Conservation (phyloP, 2,113 vertebrate genomes). For the Rhynchomys soricoides region DNA sequence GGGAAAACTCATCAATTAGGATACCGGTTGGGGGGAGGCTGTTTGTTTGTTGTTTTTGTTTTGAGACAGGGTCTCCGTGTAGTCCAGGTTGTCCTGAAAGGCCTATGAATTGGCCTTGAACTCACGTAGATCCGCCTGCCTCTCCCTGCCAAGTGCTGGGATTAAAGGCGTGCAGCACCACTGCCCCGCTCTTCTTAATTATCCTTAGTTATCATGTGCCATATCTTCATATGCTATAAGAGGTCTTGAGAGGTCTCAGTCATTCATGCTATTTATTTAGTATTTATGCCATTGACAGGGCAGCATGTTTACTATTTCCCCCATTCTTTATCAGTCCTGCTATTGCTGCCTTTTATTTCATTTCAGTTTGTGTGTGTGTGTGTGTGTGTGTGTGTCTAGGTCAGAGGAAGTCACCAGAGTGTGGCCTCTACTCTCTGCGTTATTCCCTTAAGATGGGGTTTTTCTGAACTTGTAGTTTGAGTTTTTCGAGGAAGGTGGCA, state of each 20-base stretch:
- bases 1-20: background rate
- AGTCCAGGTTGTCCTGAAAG: background rate
- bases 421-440: background rate
- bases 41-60: background rate
- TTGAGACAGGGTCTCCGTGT: background rate
- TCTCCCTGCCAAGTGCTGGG: background rate
- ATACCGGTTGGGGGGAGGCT: background rate
- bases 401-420: background rate
- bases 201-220: background rate
- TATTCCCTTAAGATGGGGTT: background rate
- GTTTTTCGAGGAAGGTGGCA: background rate
- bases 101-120: background rate
- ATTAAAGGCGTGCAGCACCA: background rate
- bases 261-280: slow-evolving; percentile 3
- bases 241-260: background rate
- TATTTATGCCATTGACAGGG: background rate
- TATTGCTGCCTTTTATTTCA: slow-evolving; percentile 13
- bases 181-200: too few species aligned
- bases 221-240: background rate
- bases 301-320: background rate
- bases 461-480: background rate
- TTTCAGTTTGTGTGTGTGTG: too few species aligned
- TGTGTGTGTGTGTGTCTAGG: too few species aligned
- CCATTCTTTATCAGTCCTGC: background rate
- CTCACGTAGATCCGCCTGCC: background rate